phyloP scores from a whole-genome alignment of 2,888 invertebrate species.

The Argyresthia goedartella region DNA sequence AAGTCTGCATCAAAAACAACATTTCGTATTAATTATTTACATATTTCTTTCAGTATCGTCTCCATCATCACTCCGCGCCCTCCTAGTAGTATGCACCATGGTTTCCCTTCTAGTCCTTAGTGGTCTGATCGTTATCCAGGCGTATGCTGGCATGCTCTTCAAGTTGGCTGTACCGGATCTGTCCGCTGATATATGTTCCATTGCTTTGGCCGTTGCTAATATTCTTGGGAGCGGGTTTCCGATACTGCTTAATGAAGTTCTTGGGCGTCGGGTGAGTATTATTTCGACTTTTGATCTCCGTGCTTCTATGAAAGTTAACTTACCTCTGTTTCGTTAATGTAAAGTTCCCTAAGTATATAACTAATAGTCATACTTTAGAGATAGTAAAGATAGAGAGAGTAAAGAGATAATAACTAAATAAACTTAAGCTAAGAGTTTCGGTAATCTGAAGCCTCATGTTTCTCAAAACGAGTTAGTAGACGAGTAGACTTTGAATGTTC shows the following conservation, averaged over 20 bases:
- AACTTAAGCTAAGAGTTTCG: too few relatives aligned
- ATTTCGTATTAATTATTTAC: too few relatives aligned
- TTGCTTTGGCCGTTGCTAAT: conserved; percentile 64
- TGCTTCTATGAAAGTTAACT: too few relatives aligned
- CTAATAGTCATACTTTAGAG: not conserved
- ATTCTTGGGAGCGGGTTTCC: conserved; percentile 41
- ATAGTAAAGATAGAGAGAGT: not conserved
- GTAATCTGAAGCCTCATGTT: not conserved
- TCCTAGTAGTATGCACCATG: conserved; percentile 13
- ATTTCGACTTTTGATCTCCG: not conserved
- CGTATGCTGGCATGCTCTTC: conserved; percentile 53
- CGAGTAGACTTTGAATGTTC: too few relatives aligned
- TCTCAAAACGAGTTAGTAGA: too few relatives aligned
- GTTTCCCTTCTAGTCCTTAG: conserved; percentile 20
- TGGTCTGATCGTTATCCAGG: conserved; percentile 29
- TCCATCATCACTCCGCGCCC: conserved; percentile 38
- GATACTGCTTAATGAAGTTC: conserved; percentile 50
- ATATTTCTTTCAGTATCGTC: conserved; percentile 23
- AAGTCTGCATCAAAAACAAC: too few relatives aligned
- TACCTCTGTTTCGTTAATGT: too few relatives aligned
- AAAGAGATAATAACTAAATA: not conserved
- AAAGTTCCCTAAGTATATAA: too few relatives aligned
- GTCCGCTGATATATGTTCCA: conserved; percentile 54
- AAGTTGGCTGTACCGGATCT: conserved; percentile 45
- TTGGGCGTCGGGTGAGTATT: conserved; percentile 60